These are phyloP conservation scores for Corythornis vintsioides DNA, from an alignment of 2,113 vertebrate genomes.

Conservation along the genomic window DNA sequence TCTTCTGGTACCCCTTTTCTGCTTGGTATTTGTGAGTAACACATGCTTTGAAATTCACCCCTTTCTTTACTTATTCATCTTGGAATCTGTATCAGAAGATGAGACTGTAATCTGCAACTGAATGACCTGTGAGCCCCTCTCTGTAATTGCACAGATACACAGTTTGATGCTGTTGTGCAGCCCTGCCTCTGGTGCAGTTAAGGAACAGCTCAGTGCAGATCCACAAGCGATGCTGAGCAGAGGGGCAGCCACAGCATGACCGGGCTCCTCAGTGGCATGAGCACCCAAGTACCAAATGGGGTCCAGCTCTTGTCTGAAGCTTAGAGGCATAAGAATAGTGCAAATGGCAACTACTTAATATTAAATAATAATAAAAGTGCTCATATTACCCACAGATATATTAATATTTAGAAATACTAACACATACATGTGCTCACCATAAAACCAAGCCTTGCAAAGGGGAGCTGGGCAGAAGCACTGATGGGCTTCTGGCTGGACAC, in stretches of 20 bases:
- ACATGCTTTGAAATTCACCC: background rate
- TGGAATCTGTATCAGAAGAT: background rate
- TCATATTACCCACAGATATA: background rate
- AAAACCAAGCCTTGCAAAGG: background rate
- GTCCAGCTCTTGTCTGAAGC: background rate
- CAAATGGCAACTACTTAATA: background rate
- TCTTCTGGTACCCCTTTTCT: accelerated
- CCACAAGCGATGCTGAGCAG: background rate
- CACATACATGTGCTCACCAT: background rate
- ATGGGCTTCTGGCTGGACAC: background rate
- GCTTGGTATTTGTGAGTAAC: background rate
- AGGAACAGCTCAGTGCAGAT: background rate
- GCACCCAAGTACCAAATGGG: background rate
- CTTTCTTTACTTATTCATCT: background rate
- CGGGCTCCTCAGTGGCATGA: accelerated
- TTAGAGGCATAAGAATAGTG: background rate
- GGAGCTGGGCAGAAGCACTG: background rate
- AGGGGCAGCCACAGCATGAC: accelerated
- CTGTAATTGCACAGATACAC: background rate
- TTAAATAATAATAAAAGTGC: background rate
- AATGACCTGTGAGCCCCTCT: background rate
- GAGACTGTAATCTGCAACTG: background rate
- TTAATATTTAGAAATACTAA: background rate
- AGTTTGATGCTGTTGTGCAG: background rate
- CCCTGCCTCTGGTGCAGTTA: background rate